These are phyloP conservation scores for Sanderia malayensis DNA, from an alignment of 30 jellyfish, hydroid and myxozoan species.

Conservation along the genomic window DNA sequence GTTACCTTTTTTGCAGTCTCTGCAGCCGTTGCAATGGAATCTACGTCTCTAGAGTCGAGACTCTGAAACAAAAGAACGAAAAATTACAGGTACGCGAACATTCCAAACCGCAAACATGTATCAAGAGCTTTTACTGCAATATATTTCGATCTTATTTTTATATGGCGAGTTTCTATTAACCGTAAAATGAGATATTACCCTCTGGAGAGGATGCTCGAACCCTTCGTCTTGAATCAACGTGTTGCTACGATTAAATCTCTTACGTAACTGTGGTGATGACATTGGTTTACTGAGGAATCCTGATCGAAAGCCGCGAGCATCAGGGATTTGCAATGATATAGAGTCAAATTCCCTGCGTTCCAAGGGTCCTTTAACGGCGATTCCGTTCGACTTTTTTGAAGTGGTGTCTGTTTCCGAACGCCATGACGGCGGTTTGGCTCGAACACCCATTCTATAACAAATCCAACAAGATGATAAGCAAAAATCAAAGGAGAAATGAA, in stretches of 20 bases:
- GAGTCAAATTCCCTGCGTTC: slow-evolving; percentile 6
- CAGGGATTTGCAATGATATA: slow-evolving; percentile 18
- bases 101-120: too few relatives aligned
- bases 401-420: slow-evolving; percentile 37
- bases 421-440: slow-evolving; percentile 96
- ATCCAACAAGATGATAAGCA: too few relatives aligned
- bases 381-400: slow-evolving; percentile 12
- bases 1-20: slow-evolving; percentile 88
- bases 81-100: too few relatives aligned
- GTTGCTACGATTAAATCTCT: slow-evolving; percentile 1
- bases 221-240: slow-evolving; percentile 2
- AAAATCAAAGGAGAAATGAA: too few relatives aligned
- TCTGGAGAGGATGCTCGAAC: slow-evolving; percentile 23
- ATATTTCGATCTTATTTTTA: too few relatives aligned
- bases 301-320: slow-evolving; percentile 34
- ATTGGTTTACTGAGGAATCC: slow-evolving; percentile 12
- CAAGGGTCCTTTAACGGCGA: background rate
- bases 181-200: too few relatives aligned
- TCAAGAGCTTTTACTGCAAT: too few relatives aligned
- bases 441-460: slow-evolving; percentile 72
- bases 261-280: slow-evolving; percentile 46
- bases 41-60: slow-evolving; percentile 39
- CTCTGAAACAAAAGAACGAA: too few relatives aligned
- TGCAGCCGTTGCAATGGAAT: slow-evolving; percentile 80
- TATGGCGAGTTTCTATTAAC: too few relatives aligned